phyloP scores from a whole-genome alignment of 2,797 vertebrate species.

The Mus minutoides region DNA sequence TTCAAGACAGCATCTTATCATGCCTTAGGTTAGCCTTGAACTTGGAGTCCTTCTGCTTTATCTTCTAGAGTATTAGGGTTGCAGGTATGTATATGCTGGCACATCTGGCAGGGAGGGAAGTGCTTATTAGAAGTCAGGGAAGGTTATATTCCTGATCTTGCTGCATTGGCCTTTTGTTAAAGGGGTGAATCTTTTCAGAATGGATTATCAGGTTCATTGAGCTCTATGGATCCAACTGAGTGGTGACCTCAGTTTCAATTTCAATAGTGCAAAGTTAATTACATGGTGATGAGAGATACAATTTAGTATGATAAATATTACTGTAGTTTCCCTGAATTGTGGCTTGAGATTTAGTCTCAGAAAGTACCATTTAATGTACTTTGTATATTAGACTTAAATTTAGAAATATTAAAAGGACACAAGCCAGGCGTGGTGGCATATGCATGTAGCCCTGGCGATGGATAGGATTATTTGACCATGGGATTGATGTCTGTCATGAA shows the following conservation, averaged over 20 bases:
- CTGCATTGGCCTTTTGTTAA: neutral
- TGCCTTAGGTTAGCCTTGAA: neutral
- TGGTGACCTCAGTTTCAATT: conserved; percentile 32
- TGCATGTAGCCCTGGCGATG: neutral
- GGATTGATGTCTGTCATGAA: neutral
- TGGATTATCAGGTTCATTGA: neutral
- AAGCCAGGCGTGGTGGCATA: neutral
- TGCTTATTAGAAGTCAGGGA: neutral
- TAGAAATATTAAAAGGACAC: conserved; percentile 43
- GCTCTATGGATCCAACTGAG: neutral
- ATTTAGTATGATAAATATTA: conserved; percentile 35
- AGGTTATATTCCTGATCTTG: neutral
- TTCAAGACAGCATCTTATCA: neutral
- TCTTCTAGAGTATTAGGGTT: neutral
- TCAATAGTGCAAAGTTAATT: conserved; percentile 47
- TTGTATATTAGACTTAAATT: conserved; percentile 37
- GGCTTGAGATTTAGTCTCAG: conserved; percentile 57
- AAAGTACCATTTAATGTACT: conserved; percentile 43
- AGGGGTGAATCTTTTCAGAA: conserved; percentile 45
- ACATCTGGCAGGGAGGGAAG: neutral
- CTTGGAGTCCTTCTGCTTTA: neutral
- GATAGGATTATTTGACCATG: too few species aligned
- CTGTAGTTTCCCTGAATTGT: neutral
- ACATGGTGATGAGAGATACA: neutral
- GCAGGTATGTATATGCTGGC: neutral